Evolutionary conservation across 2,797 vertebrate species (phyloP).

Genomic region (Sebastes jordani): DNA sequence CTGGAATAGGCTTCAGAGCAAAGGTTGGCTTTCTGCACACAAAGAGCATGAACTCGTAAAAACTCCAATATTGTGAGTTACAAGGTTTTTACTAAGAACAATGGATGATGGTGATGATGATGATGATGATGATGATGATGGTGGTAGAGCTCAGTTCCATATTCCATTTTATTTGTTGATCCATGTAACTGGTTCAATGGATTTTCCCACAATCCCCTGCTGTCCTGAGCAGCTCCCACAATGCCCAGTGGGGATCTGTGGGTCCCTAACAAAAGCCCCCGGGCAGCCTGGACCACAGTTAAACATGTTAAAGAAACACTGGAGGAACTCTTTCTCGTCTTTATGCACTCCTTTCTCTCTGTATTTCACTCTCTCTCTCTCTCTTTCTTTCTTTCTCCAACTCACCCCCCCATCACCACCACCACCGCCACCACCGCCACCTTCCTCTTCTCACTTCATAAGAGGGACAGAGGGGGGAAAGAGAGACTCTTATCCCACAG

Average conservation of each 20-base stretch:
- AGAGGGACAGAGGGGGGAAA: conserved; percentile 1
- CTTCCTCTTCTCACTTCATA: conserved; percentile 39
- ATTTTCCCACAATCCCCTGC: conserved; percentile 84
- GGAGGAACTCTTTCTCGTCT: conserved; percentile 64
- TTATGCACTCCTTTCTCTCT: conserved; percentile 42
- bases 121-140: neutral
- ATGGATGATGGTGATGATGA: neutral
- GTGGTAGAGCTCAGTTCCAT: conserved; percentile 39
- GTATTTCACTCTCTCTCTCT: conserved; percentile 18
- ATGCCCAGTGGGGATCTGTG: conserved; percentile 73
- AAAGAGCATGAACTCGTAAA: neutral
- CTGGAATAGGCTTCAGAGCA: neutral
- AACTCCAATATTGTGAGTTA: neutral
- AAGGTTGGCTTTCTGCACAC: neutral
- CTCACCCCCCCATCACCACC: neutral
- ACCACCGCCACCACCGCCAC: neutral
- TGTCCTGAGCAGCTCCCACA: conserved; percentile 82
- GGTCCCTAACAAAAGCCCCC: conserved; percentile 74
- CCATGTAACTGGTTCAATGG: conserved; percentile 79
- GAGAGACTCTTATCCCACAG: neutral
- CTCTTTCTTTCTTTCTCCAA: conserved; percentile 1
- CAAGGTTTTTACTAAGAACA: neutral
- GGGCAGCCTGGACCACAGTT: conserved; percentile 65
- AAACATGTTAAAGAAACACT: conserved; percentile 73
- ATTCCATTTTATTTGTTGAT: conserved; percentile 83